Evolutionary conservation across 2,888 invertebrate species (phyloP).

Genomic region (Melanargia galathea): DNA sequence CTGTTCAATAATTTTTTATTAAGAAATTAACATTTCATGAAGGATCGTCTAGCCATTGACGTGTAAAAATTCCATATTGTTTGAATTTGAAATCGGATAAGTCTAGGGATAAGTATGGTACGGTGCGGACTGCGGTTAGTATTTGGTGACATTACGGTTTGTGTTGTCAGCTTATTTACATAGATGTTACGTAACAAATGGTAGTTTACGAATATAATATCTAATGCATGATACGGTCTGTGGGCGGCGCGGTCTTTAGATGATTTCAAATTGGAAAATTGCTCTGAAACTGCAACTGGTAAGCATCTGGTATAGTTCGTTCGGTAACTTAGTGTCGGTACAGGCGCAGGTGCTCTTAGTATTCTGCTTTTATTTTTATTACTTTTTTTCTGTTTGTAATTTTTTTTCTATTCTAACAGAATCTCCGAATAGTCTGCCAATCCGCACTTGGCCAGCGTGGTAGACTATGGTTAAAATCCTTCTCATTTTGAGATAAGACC

Average conservation of each 20-base stretch:
- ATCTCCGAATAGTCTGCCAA: no score
- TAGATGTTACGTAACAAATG: constrained; percentile 20
- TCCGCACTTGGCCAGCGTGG: no score
- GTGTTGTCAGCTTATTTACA: constrained; percentile 26
- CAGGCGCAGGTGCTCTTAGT: no score
- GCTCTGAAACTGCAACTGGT: background rate
- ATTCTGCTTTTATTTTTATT: no score
- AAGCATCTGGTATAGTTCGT: constrained; percentile 2
- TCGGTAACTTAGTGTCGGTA: no score
- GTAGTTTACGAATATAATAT: constrained; percentile 18
- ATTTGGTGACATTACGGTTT: constrained; percentile 28
- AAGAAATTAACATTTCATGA: background rate
- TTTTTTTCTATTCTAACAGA: no score
- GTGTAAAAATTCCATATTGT: background rate
- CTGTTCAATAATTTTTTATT: no score
- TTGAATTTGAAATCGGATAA: no score
- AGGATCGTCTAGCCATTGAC: background rate
- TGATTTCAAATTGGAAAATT: constrained; percentile 14
- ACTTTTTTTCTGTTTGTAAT: no score
- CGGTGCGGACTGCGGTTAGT: constrained; percentile 29
- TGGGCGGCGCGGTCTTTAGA: constrained; percentile 6
- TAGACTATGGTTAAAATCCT: no score
- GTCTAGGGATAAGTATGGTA: no score
- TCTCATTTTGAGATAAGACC: no score
- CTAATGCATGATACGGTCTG: constrained; percentile 17